Evolutionary conservation across 2,113 vertebrate species (phyloP), one percentile per base, ranked within the genome.

Genomic region (Poecilia latipinna): DNA sequence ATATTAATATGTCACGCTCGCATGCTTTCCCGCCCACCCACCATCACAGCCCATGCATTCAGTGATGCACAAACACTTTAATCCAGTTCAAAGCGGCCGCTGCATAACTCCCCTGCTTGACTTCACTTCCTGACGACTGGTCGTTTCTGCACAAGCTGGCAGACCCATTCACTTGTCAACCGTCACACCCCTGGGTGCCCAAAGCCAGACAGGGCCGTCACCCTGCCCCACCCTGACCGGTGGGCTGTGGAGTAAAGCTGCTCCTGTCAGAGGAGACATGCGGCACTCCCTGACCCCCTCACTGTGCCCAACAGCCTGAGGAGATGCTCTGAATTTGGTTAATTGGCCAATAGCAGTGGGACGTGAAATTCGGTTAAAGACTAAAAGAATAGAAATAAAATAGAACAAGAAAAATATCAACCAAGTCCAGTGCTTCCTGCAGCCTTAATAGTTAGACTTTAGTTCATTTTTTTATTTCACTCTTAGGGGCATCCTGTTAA

Each of bases 341-440:
- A 95, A 94, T 94, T 93, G 93, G 93, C 80, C 78, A 35, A 68
- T 61, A 90, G 78, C 89, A 88, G 90, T 72, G 75, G 76, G 90
- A 75, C 68, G 81, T 75, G 68, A 65, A 68, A 51, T 61, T 73
- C 71, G 77, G 44, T 24, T 2, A 84, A 72, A 74, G 78, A 63
- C 77, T 65, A 72, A 78, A 85, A 65, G 61, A 74, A 54, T 39
- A 28, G 35, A 78, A 75, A 70, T 33, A 65, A 72, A 88, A 76
- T 29, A 80, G 28, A 75, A 69, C 67, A 61, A 70, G 12, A 71
- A 65, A 37, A 51, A 42, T 22, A 75, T 39, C 8, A 54, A 54
- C 51, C 51, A 54, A 10, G 51, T 54, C 6, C 22, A 8, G 7
- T n/a, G 51, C 24, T 57, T 3, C 24, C 8, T 57, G 51, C 37